Evolutionary conservation across 2,888 invertebrate genomes (phyloP).

Genomic region (Thysanoteuthis rhombus): DNA sequence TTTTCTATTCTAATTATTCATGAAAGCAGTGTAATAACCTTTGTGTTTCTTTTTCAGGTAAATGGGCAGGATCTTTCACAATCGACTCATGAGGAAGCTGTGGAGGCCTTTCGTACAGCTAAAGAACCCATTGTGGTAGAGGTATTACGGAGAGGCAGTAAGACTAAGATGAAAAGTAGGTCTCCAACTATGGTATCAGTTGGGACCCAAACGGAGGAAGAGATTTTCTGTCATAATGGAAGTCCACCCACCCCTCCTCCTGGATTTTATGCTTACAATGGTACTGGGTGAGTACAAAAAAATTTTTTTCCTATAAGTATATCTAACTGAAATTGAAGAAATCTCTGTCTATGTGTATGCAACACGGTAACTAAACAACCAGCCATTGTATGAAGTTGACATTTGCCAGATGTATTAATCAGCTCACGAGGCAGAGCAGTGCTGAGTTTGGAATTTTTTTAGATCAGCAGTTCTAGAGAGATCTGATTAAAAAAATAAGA

Average conservation of each 20-base stretch:
- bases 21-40: background rate
- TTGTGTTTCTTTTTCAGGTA: constrained; percentile 55
- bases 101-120: constrained; percentile 66
- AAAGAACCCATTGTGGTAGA: constrained; percentile 68
- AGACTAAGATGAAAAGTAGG: constrained; percentile 51
- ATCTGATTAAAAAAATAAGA: too few relatives aligned
- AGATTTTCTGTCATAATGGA: constrained; percentile 57
- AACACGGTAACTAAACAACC: too few relatives aligned
- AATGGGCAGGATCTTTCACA: constrained; percentile 67
- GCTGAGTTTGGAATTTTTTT: too few relatives aligned
- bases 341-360: too few relatives aligned
- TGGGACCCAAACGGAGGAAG: constrained; percentile 66
- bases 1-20: too few relatives aligned
- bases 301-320: too few relatives aligned
- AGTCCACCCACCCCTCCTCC: constrained; percentile 59
- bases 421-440: too few relatives aligned
- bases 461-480: too few relatives aligned
- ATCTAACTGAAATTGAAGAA: too few relatives aligned
- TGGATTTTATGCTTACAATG: constrained; percentile 49
- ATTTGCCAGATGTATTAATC: too few relatives aligned
- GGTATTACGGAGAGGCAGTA: constrained; percentile 62
- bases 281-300: constrained; percentile 53
- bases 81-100: constrained; percentile 67
- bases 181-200: constrained; percentile 63
- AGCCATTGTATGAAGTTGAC: too few relatives aligned